Percentiles rank a stretch among this genome's conserved stretches.
phyloP scores from a whole-genome alignment of 1,140 invertebrate species.

The Batillaria attramentaria region DNA sequence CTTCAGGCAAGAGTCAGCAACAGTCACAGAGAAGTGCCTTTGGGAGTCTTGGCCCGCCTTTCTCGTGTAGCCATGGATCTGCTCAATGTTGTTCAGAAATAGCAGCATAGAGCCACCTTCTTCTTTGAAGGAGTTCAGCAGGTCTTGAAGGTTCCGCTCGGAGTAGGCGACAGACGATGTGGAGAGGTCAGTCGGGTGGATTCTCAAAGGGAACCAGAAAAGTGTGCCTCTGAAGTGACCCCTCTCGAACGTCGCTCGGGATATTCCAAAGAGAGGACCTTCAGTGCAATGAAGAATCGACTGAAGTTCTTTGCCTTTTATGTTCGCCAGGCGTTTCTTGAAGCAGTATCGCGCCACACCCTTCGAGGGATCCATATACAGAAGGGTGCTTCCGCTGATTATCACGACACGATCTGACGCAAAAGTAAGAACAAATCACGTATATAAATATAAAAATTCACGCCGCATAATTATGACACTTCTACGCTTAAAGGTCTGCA shows the following conservation, averaged over 20 bases:
- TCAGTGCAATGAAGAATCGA: conserved; percentile 28
- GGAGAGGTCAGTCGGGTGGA: conserved; percentile 34
- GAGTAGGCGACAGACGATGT: conserved; percentile 40
- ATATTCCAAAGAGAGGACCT: conserved; percentile 42
- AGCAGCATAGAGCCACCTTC: conserved; percentile 43
- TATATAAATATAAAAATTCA: background rate
- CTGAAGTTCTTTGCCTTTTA: conserved; percentile 34
- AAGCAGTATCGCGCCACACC: conserved; percentile 17
- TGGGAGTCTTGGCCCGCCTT: background rate
- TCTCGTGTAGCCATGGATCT: background rate
- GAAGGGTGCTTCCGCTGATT: conserved; percentile 56
- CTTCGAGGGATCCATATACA: conserved; percentile 54
- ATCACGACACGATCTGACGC: conserved; percentile 60
- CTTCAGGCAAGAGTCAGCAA: background rate
- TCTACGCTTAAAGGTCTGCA: no score
- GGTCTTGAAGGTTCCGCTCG: conserved; percentile 39
- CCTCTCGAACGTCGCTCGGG: conserved; percentile 23
- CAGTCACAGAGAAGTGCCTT: background rate
- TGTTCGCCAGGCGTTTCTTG: conserved; percentile 35
- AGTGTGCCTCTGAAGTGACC: conserved; percentile 51
- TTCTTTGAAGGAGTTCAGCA: conserved; percentile 47
- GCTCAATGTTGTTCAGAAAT: conserved; percentile 50
- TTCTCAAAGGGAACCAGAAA: conserved; percentile 59
- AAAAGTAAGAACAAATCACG: background rate
- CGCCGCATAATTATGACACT: no score